Evolutionary conservation across 2,113 vertebrate genomes (phyloP), one percentile per base, ranked within the genome.

Genomic region (Gadus chalcogrammus): DNA sequence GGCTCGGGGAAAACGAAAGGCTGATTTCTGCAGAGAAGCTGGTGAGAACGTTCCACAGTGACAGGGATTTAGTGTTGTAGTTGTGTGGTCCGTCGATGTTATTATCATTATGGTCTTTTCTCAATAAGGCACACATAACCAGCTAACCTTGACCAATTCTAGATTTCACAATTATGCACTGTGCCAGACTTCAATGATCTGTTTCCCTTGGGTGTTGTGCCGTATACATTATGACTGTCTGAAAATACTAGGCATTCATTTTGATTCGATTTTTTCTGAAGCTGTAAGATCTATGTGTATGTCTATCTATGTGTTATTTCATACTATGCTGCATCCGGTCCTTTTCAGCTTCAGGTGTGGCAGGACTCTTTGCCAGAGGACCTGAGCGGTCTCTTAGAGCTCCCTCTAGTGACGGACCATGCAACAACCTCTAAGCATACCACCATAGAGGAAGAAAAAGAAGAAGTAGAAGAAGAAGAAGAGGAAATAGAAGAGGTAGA

Each of bases 271-370:
- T 13, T 48, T 9, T 48, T 13, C 42, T 48, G 42, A 48, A 48
- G 12, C 42, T 48, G 42, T 6, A 48, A 48, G 42, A 11, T 5
- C 42, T 48, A 11, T 48, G 6, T 48, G 9, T 48, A 9, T 48
- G 42, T 48, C 42, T 48, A 11, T 48, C 3, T 48, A 48, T 48
- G 42, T 48, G 42, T 42, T 42, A 12, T 12, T 48, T 13, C 42
- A 48, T 48, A 9, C 42, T 48, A 13, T 48, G 42, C 42, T 48
- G 42, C 42, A 48, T 38, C 8, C n/a, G 71, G 64, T 77, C 9
- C 27, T 18, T 18, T 78, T 60, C 66, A 89, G 88, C 82, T 69
- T 70, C 73, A 87, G 65, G 56, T 75, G 62, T 88, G 84, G 83
- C 77, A 86, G 74, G 70, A 85, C 2, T 38, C 38, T 59, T 61